Evolutionary conservation across 2,888 invertebrate genomes (phyloP).

Genomic region (Drosophila falleni): DNA sequence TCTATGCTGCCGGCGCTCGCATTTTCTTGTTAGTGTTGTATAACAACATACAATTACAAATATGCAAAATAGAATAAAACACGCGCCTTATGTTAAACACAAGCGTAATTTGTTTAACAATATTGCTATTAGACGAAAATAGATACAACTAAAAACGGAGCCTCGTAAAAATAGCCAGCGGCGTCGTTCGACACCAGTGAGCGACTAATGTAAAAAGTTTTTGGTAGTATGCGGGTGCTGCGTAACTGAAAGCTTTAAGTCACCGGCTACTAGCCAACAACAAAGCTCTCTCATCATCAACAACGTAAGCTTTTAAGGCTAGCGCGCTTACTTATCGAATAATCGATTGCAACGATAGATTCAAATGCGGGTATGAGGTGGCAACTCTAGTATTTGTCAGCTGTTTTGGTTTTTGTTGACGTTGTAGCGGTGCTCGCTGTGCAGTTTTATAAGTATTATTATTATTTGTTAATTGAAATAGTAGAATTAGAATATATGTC

Average conservation of each 20-base stretch:
- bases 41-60: conserved; percentile 40
- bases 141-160: neutral
- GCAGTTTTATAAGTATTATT: conserved; percentile 30
- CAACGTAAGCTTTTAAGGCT: conserved; percentile 17
- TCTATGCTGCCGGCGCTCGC: conserved; percentile 34
- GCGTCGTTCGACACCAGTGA: conserved; percentile 28
- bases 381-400: conserved; percentile 51
- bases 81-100: conserved; percentile 12
- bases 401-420: conserved; percentile 76
- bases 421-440: conserved; percentile 58
- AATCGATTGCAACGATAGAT: conserved; percentile 14
- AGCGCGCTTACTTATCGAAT: conserved; percentile 28
- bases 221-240: conserved; percentile 47
- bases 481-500: conserved; percentile 14
- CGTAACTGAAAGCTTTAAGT: conserved; percentile 29
- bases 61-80: conserved; percentile 14
- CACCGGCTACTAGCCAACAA: conserved; percentile 24
- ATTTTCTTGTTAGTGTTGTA: conserved; percentile 60
- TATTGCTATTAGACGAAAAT: conserved; percentile 10
- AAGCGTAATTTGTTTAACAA: conserved; percentile 41
- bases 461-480: conserved; percentile 17
- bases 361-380: neutral
- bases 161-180: conserved; percentile 4
- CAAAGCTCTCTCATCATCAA: conserved; percentile 9
- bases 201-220: conserved; percentile 32